These are phyloP conservation scores for Parazoanthus atlanticus DNA, from an alignment of 92 coral and sea anemone genomes.

Conservation along the genomic window DNA sequence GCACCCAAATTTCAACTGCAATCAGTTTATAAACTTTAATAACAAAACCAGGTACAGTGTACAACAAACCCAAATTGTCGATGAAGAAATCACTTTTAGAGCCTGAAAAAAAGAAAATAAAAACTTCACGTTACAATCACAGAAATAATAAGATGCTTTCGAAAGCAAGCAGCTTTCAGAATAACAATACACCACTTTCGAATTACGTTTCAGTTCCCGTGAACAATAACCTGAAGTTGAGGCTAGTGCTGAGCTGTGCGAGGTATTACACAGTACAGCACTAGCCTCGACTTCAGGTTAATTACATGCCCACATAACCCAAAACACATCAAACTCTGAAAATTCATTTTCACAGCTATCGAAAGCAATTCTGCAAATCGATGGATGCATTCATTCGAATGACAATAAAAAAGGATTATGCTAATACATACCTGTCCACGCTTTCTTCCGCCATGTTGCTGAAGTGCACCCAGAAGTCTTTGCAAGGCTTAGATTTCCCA, in stretches of 20 bases:
- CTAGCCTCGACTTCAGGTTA: no score
- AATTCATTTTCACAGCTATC: no score
- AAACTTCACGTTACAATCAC: constrained; percentile 8
- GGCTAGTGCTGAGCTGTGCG: no score
- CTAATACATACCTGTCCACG: background rate
- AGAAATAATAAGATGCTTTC: background rate
- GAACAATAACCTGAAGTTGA: no score
- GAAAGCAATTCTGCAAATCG: no score
- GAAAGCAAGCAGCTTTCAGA: background rate
- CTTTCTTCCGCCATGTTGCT: background rate
- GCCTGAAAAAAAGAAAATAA: background rate
- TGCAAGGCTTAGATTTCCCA: background rate
- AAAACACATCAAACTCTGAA: no score
- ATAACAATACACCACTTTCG: no score
- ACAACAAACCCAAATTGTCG: background rate
- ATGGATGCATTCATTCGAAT: no score
- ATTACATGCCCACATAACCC: no score
- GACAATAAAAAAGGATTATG: background rate
- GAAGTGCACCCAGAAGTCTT: background rate
- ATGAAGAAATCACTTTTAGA: background rate
- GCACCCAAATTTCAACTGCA: background rate
- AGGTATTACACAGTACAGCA: no score
- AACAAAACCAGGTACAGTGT: constrained; percentile 5
- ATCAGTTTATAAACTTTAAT: background rate
- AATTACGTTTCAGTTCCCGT: no score